These are phyloP conservation scores for Zaprionus ornatus DNA, from an alignment of 1,140 invertebrate species.

Conservation along the genomic window DNA sequence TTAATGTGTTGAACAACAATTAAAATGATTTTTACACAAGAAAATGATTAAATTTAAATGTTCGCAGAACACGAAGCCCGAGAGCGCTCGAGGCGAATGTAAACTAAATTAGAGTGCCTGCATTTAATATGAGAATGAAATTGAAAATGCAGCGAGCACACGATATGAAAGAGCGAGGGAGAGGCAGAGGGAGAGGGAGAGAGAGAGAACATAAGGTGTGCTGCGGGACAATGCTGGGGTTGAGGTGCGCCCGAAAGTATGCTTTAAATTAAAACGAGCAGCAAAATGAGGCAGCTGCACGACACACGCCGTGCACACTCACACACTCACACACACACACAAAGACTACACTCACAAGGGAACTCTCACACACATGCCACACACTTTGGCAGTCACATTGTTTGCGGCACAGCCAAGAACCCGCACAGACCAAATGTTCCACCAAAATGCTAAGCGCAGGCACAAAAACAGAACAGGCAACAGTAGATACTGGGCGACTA, in stretches of 20 bases:
- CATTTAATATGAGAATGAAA: slow-evolving; percentile 37
- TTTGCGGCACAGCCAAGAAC: background rate
- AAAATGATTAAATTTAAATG: slow-evolving; percentile 67
- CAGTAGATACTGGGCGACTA: background rate
- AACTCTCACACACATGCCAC: slow-evolving; percentile 13
- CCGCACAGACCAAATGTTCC: background rate
- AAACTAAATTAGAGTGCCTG: slow-evolving; percentile 40
- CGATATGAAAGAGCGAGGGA: background rate
- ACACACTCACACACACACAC: slow-evolving; percentile 7
- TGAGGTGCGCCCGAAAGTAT: slow-evolving; percentile 35
- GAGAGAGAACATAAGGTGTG: background rate
- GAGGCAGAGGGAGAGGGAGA: background rate
- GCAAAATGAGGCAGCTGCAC: slow-evolving; percentile 53
- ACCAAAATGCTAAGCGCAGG: slow-evolving; percentile 20
- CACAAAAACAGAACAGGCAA: background rate
- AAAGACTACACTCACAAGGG: background rate
- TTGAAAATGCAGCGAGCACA: slow-evolving; percentile 49
- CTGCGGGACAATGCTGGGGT: background rate
- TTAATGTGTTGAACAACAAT: slow-evolving; percentile 69
- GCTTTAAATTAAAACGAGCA: slow-evolving; percentile 60
- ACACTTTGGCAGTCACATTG: background rate
- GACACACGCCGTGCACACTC: slow-evolving; percentile 18
- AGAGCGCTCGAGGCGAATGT: slow-evolving; percentile 13
- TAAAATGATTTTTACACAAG: slow-evolving; percentile 71
- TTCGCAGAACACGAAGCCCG: slow-evolving; percentile 44